A percentile compares a stretch with the other conserved stretches of the same genome.
Conservation (phyloP, 1,140 invertebrate species). For the Drosophila ficusphila region DNA sequence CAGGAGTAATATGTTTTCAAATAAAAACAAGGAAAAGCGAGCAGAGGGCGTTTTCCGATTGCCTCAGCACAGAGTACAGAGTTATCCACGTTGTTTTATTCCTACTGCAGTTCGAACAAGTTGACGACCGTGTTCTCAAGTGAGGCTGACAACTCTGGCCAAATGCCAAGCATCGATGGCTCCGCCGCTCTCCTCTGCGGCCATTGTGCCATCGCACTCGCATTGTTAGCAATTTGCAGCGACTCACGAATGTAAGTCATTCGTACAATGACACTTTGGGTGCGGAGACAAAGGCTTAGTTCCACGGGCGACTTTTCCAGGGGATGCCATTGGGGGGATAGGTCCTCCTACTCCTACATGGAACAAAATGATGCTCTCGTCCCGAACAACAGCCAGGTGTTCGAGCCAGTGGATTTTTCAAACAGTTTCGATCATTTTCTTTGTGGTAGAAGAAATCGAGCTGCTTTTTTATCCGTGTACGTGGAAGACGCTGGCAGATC, state of each 20-base stretch:
- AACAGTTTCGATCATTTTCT: too few species aligned
- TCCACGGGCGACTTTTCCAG: not conserved
- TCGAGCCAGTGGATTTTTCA: too few species aligned
- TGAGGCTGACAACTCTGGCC: constrained; percentile 19
- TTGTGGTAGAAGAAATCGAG: too few species aligned
- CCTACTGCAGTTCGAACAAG: not conserved
- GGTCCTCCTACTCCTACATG: too few species aligned
- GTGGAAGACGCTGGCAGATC: constrained; percentile 24
- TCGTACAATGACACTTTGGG: constrained; percentile 72
- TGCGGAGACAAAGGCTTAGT: constrained; percentile 30
- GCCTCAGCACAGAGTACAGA: too few species aligned
- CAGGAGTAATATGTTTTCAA: not conserved
- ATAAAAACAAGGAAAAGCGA: too few species aligned
- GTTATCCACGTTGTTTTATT: too few species aligned
- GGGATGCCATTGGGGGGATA: too few species aligned
- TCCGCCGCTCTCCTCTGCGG: constrained; percentile 4
- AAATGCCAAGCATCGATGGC: constrained; percentile 46
- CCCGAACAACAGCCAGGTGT: too few species aligned
- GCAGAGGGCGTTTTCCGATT: too few species aligned
- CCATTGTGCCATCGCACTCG: not conserved
- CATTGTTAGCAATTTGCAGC: constrained; percentile 36
- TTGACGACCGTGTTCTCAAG: constrained; percentile 2
- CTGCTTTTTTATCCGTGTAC: not conserved
- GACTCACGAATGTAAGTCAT: constrained; percentile 67
- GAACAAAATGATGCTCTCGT: too few species aligned